phyloP scores from a whole-genome alignment of 2,113 vertebrate species.

The Uropsilus gracilis region DNA sequence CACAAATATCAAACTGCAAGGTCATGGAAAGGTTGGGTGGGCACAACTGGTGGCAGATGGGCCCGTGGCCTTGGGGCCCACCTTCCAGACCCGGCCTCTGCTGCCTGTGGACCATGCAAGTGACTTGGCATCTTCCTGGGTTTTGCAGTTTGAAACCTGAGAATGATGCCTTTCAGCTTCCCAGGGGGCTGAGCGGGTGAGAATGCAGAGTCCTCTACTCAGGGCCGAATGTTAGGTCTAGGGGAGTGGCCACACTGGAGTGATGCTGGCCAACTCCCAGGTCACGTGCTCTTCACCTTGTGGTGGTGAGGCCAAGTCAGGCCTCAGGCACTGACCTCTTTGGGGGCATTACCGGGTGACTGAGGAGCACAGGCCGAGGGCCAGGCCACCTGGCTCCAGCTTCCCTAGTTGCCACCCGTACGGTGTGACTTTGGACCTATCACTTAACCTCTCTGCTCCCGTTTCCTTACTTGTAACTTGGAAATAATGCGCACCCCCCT shows the following conservation, averaged over 20 bases:
- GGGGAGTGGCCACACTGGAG: not conserved
- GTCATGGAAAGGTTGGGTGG: not conserved
- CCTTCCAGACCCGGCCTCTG: not conserved
- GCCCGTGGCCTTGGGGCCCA: too few relatives aligned
- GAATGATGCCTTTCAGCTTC: not conserved
- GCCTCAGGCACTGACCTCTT: not conserved
- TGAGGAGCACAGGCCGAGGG: not conserved
- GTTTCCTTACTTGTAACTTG: not conserved
- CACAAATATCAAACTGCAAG: not conserved
- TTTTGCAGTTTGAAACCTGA: not conserved
- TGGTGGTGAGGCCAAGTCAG: not conserved
- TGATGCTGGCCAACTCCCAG: not conserved
- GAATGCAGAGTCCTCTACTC: not conserved
- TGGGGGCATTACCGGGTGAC: rapidly evolving
- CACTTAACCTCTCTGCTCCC: not conserved
- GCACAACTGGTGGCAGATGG: rapidly evolving
- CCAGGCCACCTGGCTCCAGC: not conserved
- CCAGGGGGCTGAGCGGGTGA: not conserved
- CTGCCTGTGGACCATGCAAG: not conserved
- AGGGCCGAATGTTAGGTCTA: not conserved
- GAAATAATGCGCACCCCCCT: not conserved
- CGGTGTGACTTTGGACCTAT: not conserved
- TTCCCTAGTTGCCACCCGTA: not conserved
- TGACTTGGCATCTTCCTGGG: not conserved
- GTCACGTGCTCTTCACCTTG: not conserved